Evolutionary conservation across 2,113 vertebrate genomes (phyloP).

Genomic region (Vulpes lagopus): DNA sequence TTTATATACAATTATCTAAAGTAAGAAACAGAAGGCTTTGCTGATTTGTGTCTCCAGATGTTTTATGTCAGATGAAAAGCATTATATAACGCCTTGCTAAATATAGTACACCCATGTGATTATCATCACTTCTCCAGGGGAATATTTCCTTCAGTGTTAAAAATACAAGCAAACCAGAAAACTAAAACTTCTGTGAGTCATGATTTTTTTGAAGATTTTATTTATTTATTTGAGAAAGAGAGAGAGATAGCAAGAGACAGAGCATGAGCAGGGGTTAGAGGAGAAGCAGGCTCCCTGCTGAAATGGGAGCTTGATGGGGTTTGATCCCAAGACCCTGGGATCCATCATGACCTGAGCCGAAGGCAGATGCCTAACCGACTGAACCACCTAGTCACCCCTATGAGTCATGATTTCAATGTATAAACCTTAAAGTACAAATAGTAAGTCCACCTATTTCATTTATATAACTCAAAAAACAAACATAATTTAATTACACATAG

Average conservation of each 20-base stretch:
- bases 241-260: too few relatives aligned
- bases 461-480: constrained; percentile 15
- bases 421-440: not conserved
- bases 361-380: too few relatives aligned
- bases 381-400: too few relatives aligned
- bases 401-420: not conserved
- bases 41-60: constrained; percentile 48
- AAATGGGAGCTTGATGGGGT: too few relatives aligned
- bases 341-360: too few relatives aligned
- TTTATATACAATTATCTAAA: constrained; percentile 50
- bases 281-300: too few relatives aligned
- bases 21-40: constrained; percentile 36
- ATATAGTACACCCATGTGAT: not conserved
- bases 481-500: not conserved
- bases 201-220: not conserved
- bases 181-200: not conserved
- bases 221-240: too few relatives aligned
- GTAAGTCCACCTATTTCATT: not conserved
- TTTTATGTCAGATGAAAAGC: constrained; percentile 49
- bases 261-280: too few relatives aligned
- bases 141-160: not conserved
- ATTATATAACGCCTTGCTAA: constrained; percentile 42
- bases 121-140: constrained; percentile 18
- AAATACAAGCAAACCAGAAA: constrained; percentile 35
- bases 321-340: too few relatives aligned